Percentiles rank a stretch among this genome's conserved stretches.
These are phyloP conservation scores for Phrynocephalus versicolor DNA, from an alignment of 2,113 vertebrate genomes.

Conservation along the genomic window DNA sequence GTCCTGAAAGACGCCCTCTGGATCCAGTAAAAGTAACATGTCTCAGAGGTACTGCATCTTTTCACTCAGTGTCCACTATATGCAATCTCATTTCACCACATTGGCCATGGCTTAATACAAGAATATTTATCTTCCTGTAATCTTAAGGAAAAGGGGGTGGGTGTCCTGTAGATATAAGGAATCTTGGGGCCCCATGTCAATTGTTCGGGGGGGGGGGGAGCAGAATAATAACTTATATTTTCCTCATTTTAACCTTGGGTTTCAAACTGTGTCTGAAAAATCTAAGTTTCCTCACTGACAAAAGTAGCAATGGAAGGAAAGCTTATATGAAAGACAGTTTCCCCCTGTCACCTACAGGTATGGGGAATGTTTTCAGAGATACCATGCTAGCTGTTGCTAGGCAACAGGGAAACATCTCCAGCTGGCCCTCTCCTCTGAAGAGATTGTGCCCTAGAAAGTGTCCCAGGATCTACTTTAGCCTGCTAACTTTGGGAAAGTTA, in stretches of 20 bases:
- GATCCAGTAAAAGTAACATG: slow-evolving; percentile 99
- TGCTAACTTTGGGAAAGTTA: not conserved
- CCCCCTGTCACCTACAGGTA: not conserved
- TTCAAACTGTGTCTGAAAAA: not conserved
- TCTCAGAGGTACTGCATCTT: slow-evolving; percentile 96
- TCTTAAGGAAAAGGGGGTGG: slow-evolving; percentile 38
- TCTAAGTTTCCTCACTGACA: too few species aligned
- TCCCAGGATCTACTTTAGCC: not conserved
- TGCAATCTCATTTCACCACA: slow-evolving; percentile 82
- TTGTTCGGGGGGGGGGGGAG: not conserved
- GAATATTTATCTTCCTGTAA: slow-evolving; percentile 63
- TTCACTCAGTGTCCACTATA: slow-evolving; percentile 81
- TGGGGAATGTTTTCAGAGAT: not conserved
- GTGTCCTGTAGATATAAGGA: not conserved
- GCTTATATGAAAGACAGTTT: not conserved
- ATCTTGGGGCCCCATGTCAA: not conserved
- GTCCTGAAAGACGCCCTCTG: slow-evolving; percentile 95
- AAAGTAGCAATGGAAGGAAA: not conserved
- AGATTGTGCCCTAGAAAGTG: too few species aligned
- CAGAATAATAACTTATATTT: not conserved
- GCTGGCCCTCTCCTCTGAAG: not conserved
- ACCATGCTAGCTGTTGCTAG: not conserved
- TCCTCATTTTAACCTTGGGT: not conserved
- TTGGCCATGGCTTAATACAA: slow-evolving; percentile 73
- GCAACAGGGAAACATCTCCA: not conserved